Base-by-base conservation (phyloP, 2,888 invertebrate species). In the Amphipyra tragopoginis region DNA sequence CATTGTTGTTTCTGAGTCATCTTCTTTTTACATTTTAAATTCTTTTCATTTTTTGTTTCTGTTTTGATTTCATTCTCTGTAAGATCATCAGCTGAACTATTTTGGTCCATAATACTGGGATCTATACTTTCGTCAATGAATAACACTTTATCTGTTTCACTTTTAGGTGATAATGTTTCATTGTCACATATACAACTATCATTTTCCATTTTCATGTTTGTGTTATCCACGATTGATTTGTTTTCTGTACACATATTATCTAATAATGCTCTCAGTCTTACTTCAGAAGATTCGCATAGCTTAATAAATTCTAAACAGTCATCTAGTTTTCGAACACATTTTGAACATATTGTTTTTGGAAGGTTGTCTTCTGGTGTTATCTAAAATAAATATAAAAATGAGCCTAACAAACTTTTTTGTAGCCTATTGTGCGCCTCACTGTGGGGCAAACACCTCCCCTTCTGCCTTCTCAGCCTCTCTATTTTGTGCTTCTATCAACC, bases 1-100 rank as follows among this genome's bases (percentile, higher is more conserved):
- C 95, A 95, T 82, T 95, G 95, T 52, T 90, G 89, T 68, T 89
- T 90, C 21, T 65, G 80, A 29, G 76, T 77, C 58, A 81, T 82
- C 57, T 76, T 82, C 43, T 63, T 67, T 38, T 52, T 60, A 21
- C 33, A 8, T 39, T 70, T 83, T n/a, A 10, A 13, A 49, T 38
- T 9, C n/a, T 47, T 56, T 38, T 57, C 47, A 59, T 52, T 47
- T 56, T 43, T 60, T 59, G 26, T 33, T 6, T 53, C 44, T n/a
- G 53, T 38, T 14, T 50, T 68, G 40, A 43, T 60, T 50, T 65
- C 65, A 21, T 66, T 57, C 11, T 57, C 59, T 21, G 54, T 33
- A 13, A 59, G 34, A 9, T 65, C 56, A 42, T 72, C 59, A 50
- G 66, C 62, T 15, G 74, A 59, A n/a, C 29, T 13, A 38, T 57